phyloP scores from a whole-genome alignment of 2,113 vertebrate species.

The Eclectus roratus region DNA sequence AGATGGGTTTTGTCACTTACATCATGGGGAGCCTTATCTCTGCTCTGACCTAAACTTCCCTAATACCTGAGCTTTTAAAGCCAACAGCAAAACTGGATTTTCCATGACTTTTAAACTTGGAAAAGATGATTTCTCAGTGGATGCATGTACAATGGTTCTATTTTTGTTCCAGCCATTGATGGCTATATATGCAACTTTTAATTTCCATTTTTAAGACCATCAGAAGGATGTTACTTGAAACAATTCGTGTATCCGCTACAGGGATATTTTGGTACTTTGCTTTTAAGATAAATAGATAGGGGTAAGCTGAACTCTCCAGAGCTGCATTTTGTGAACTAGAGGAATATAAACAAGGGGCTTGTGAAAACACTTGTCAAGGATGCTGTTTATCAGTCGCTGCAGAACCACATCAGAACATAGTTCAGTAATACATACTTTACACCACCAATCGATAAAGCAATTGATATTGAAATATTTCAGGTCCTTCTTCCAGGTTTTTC shows the following conservation, averaged over 20 bases:
- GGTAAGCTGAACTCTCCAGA: neutral
- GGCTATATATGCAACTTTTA: neutral
- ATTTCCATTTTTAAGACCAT: neutral
- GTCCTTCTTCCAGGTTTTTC: slow-evolving; percentile 1
- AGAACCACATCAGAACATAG: neutral
- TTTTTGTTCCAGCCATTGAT: neutral
- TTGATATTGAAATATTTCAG: neutral
- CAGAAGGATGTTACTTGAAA: neutral
- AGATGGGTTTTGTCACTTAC: neutral
- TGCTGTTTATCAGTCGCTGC: neutral
- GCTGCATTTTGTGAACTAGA: neutral
- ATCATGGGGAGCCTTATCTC: neutral
- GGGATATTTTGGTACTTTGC: neutral
- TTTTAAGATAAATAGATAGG: neutral
- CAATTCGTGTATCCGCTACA: rapidly evolving
- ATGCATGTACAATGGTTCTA: neutral
- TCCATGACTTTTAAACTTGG: neutral
- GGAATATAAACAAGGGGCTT: neutral
- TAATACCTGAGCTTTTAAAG: neutral
- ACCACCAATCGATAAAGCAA: neutral
- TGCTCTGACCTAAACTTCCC: neutral
- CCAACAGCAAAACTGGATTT: neutral
- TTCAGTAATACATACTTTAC: neutral
- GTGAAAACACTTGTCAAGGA: neutral
- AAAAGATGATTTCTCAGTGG: neutral